A percentile compares a stretch with the other conserved stretches of the same genome.
Conservation (phyloP, 2,888 invertebrate genomes). For the Exephanes ischioxanthus region DNA sequence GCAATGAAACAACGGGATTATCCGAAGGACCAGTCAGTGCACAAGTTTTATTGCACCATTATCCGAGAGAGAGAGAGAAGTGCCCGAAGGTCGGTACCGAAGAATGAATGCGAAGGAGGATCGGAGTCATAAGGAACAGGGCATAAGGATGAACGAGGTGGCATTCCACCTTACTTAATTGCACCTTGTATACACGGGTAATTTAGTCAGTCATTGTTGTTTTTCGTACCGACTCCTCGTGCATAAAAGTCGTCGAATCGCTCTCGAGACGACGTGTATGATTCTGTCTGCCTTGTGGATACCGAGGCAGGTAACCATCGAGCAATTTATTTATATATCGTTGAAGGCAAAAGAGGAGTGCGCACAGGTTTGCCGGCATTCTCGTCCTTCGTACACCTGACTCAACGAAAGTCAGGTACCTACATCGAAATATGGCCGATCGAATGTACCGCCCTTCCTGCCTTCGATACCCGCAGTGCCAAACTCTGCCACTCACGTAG, state of each 20-base stretch:
- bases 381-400: constrained; percentile 64
- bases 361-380: constrained; percentile 42
- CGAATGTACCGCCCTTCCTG: constrained; percentile 29
- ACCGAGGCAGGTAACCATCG: constrained; percentile 27
- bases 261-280: constrained; percentile 8
- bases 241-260: constrained; percentile 24
- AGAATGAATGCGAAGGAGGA: constrained; percentile 40
- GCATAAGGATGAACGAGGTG: constrained; percentile 47
- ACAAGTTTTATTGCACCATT: constrained; percentile 65
- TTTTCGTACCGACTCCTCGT: constrained; percentile 13
- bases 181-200: constrained; percentile 61
- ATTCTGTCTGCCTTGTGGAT: constrained; percentile 15
- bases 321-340: constrained; percentile 61
- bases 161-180: constrained; percentile 63
- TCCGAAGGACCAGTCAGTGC: constrained; percentile 59
- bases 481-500: constrained; percentile 53
- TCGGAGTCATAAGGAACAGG: constrained; percentile 39
- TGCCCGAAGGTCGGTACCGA: constrained; percentile 22
- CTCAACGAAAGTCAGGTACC: constrained; percentile 64
- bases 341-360: constrained; percentile 46
- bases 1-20: constrained; percentile 34
- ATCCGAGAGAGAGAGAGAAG: constrained; percentile 32
- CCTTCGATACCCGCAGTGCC: constrained; percentile 42
- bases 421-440: constrained; percentile 47
- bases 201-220: constrained; percentile 52